Evolutionary conservation across 2,888 invertebrate species (phyloP).

Genomic region (Hipparchia sbordonii): DNA sequence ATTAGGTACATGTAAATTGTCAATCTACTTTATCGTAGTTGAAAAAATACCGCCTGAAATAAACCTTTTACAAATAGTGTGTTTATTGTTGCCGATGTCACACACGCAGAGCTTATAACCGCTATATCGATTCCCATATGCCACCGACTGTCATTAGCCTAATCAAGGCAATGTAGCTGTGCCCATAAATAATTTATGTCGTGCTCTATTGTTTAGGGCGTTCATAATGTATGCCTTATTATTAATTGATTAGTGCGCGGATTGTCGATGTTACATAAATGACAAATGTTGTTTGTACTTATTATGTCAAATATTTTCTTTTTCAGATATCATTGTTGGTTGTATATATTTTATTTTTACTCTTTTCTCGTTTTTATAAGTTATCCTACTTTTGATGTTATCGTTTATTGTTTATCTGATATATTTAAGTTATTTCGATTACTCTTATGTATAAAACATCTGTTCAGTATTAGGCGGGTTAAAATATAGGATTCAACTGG

Average conservation of each 20-base stretch:
- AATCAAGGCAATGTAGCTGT: conserved; percentile 52
- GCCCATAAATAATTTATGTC: conserved; percentile 56
- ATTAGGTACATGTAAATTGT: neutral
- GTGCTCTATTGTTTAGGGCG: conserved; percentile 52
- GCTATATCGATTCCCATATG: conserved; percentile 36
- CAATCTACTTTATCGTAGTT: neutral
- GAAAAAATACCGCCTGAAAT: neutral
- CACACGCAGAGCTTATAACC: conserved; percentile 19
- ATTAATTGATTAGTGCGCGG: conserved; percentile 44
- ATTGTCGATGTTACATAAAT: conserved; percentile 7
- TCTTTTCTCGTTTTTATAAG: neutral
- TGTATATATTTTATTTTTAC: no score
- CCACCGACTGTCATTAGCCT: conserved; percentile 51
- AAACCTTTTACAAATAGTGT: conserved; percentile 3
- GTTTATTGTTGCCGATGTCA: conserved; percentile 8
- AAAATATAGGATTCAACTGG: neutral
- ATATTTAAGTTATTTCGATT: no score
- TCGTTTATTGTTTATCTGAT: no score
- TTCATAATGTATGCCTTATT: conserved; percentile 45
- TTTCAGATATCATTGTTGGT: no score
- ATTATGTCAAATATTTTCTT: no score
- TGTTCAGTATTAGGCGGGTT: no score
- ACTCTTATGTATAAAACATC: no score
- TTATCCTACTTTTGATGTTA: neutral
- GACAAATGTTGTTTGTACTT: neutral